These are phyloP conservation scores for Scomber japonicus DNA, from an alignment of 2,113 vertebrate species.

Conservation along the genomic window DNA sequence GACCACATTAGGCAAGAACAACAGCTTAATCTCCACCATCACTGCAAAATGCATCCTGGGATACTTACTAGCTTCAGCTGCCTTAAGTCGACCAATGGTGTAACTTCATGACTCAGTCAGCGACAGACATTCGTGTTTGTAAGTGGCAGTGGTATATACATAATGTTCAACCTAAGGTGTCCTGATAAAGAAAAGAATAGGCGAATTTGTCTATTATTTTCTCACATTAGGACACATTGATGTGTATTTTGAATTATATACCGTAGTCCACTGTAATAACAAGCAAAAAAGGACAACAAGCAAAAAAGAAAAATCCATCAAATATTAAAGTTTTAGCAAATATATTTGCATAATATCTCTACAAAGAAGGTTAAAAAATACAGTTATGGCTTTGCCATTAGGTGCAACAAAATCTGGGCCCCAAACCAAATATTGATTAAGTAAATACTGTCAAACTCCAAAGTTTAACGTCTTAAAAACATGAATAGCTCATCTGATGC, in stretches of 20 bases:
- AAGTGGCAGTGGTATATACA: neutral
- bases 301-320: neutral
- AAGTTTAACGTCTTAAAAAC: conserved; percentile 25
- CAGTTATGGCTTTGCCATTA: conserved; percentile 1
- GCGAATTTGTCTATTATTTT: neutral
- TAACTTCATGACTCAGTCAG: too few relatives aligned
- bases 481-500: neutral
- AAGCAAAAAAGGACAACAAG: neutral
- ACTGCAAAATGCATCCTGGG: too few relatives aligned
- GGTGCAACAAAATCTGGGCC: neutral
- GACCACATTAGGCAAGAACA: too few relatives aligned
- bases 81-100: too few relatives aligned
- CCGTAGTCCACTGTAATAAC: neutral
- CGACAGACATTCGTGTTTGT: too few relatives aligned
- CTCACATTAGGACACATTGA: neutral
- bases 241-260: neutral
- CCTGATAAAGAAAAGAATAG: neutral
- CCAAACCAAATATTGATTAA: neutral
- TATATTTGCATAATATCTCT: conserved; percentile 27
- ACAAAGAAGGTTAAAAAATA: conserved; percentile 1
- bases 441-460: neutral
- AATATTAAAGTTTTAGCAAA: conserved; percentile 18
- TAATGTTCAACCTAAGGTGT: neutral
- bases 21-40: too few relatives aligned
- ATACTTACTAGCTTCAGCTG: too few relatives aligned